These are phyloP conservation scores for Plectus sambesii DNA, from an alignment of 1,140 invertebrate species.

Conservation along the genomic window DNA sequence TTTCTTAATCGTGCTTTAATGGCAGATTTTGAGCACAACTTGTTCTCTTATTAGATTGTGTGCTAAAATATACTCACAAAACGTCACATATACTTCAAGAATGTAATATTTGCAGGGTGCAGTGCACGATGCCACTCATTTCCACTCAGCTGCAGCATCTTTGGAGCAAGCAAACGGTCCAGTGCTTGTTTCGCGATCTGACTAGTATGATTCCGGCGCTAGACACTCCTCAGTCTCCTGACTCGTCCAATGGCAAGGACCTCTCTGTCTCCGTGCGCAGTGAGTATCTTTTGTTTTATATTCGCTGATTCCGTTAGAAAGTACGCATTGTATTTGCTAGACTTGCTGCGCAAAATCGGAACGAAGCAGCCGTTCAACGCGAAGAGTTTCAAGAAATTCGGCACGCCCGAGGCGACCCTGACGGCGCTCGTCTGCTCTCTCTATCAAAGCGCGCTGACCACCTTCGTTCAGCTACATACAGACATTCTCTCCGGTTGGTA, in stretches of 20 bases:
- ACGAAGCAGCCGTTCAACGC: slow-evolving; percentile 6
- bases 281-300: slow-evolving; percentile 14
- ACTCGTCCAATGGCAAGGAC: slow-evolving; percentile 6
- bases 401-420: slow-evolving; percentile 61
- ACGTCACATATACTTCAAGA: neutral
- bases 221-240: neutral
- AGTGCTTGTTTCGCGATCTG: slow-evolving; percentile 49
- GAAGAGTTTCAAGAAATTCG: slow-evolving; percentile 46
- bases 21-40: slow-evolving; percentile 3
- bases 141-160: slow-evolving; percentile 68
- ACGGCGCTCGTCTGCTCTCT: slow-evolving; percentile 73
- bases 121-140: slow-evolving; percentile 66
- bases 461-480: slow-evolving; percentile 75
- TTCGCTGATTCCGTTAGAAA: too few relatives aligned
- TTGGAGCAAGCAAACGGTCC: slow-evolving; percentile 63
- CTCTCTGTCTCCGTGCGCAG: slow-evolving; percentile 23
- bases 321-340: slow-evolving; percentile 16
- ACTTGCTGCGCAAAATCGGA: slow-evolving; percentile 22
- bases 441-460: slow-evolving; percentile 76
- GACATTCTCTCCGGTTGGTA: slow-evolving; percentile 81
- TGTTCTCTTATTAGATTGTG: neutral
- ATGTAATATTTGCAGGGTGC: slow-evolving; percentile 60
- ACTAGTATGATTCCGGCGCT: slow-evolving; percentile 1
- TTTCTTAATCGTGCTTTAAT: neutral
- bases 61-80: slow-evolving; percentile 1